phyloP scores from a whole-genome alignment of 1,140 invertebrate genomes.

The Leptoteleia sp. region DNA sequence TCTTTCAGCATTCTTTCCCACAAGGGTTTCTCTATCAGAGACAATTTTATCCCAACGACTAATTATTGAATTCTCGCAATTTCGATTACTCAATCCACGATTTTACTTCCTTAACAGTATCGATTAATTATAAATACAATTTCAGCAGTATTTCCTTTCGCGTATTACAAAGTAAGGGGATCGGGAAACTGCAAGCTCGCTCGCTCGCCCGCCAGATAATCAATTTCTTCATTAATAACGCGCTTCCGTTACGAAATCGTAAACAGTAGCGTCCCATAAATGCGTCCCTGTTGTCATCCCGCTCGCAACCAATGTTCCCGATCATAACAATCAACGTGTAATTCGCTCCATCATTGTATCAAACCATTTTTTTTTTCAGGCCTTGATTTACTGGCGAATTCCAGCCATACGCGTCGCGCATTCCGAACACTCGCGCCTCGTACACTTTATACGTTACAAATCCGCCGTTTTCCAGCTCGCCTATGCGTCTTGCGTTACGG shows the following conservation, averaged over 20 bases:
- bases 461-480: constrained; percentile 50
- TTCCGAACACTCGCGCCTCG: constrained; percentile 50
- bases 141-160: constrained; percentile 10
- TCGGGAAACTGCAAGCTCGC: neutral
- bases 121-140: constrained; percentile 20
- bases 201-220: constrained; percentile 1
- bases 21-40: too few species aligned
- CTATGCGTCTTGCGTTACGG: constrained; percentile 21
- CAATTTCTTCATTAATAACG: constrained; percentile 24
- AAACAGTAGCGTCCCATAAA: constrained; percentile 18
- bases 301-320: constrained; percentile 17
- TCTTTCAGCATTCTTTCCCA: too few species aligned
- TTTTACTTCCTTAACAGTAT: constrained; percentile 13
- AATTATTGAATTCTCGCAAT: constrained; percentile 1
- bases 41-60: neutral
- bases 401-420: constrained; percentile 48
- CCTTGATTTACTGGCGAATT: constrained; percentile 53
- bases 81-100: constrained; percentile 3
- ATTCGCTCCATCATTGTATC: constrained; percentile 52
- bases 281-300: constrained; percentile 8
- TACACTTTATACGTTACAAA: constrained; percentile 48
- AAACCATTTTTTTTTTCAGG: constrained; percentile 43
- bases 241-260: constrained; percentile 35
- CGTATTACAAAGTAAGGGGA: neutral
- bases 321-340: constrained; percentile 55